phyloP scores from a whole-genome alignment of 2,888 invertebrate genomes.

The Smittia sp. region DNA sequence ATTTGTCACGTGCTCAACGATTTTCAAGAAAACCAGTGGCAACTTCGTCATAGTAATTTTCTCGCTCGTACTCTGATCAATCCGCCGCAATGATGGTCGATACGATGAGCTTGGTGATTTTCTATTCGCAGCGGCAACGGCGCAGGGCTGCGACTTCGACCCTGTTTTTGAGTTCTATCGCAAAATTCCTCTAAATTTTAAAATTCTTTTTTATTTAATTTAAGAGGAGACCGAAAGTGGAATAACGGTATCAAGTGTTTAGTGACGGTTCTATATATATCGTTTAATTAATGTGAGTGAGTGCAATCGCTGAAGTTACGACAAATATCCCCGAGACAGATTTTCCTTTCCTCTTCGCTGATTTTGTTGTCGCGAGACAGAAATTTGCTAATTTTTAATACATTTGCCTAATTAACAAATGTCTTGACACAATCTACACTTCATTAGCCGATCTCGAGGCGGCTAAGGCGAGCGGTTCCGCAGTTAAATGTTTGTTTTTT shows the following conservation, averaged over 20 bases:
- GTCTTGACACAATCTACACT: conserved; percentile 33
- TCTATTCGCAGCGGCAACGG: too few relatives aligned
- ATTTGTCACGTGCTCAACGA: too few relatives aligned
- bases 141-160: not conserved
- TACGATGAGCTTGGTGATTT: too few relatives aligned
- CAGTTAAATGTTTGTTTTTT: conserved; percentile 18
- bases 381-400: conserved; percentile 36
- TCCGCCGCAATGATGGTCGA: too few relatives aligned
- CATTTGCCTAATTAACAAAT: conserved; percentile 32
- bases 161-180: not conserved
- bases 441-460: conserved; percentile 29
- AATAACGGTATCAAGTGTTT: conserved; percentile 22
- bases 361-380: not conserved
- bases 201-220: conserved; percentile 3
- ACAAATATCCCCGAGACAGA: conserved; percentile 30
- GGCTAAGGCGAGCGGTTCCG: not conserved
- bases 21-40: too few relatives aligned
- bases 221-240: not conserved
- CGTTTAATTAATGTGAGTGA: conserved; percentile 38
- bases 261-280: conserved; percentile 32
- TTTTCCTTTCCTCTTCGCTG: not conserved
- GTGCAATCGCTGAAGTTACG: conserved; percentile 14
- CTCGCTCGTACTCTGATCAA: too few relatives aligned
- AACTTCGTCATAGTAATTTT: too few relatives aligned
- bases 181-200: not conserved